phyloP scores from a whole-genome alignment of 1,140 invertebrate species.

The Euwallacea fornicatus region DNA sequence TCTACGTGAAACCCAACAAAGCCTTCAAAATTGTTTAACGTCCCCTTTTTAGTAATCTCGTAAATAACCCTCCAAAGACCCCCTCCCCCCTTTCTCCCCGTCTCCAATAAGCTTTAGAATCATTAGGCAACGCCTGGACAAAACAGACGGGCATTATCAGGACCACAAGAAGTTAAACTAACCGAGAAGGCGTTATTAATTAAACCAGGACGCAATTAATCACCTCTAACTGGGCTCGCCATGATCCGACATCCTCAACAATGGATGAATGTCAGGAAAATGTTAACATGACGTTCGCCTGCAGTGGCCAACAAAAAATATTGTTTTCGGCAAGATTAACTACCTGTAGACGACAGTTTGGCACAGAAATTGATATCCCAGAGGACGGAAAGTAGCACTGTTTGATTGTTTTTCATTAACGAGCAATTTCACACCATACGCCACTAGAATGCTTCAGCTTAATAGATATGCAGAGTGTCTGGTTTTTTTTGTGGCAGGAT shows the following conservation, averaged over 20 bases:
- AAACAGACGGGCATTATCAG: not conserved
- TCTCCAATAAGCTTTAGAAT: too few relatives aligned
- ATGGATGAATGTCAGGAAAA: conserved; percentile 11
- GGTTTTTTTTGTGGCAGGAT: too few relatives aligned
- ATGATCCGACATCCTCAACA: conserved; percentile 1
- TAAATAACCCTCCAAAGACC: too few relatives aligned
- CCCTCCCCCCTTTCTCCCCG: too few relatives aligned
- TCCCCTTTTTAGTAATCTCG: too few relatives aligned
- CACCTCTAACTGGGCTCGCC: not conserved
- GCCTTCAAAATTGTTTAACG: too few relatives aligned
- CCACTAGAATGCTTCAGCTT: too few relatives aligned
- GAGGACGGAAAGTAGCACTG: not conserved
- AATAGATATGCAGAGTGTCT: too few relatives aligned
- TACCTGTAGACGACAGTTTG: not conserved
- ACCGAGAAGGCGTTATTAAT: conserved; percentile 9
- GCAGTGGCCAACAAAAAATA: conserved; percentile 10
- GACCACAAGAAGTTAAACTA: conserved; percentile 4
- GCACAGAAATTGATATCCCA: not conserved
- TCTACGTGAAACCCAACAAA: too few relatives aligned
- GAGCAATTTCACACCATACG: not conserved
- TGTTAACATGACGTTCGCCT: conserved; percentile 2
- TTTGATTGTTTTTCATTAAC: not conserved
- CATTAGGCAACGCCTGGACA: not conserved
- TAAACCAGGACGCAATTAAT: conserved; percentile 7
- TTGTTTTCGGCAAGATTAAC: conserved; percentile 10